Conservation (phyloP, 2,113 vertebrate genomes). For the Gymnarchus niloticus region DNA sequence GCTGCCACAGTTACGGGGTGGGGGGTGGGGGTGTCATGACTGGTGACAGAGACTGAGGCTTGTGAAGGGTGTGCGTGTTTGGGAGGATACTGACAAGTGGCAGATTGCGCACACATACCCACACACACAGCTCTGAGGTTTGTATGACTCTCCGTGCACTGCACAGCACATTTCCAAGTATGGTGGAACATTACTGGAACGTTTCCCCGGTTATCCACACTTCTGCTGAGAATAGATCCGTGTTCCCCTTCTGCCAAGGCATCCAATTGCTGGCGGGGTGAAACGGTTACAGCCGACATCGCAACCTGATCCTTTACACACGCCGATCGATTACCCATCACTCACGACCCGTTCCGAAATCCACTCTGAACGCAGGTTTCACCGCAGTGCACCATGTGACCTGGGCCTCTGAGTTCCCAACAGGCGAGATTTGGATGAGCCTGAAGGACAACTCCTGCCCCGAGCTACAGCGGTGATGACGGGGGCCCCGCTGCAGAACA, state of each 20-base stretch:
- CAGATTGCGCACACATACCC: neutral
- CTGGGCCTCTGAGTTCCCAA: too few species aligned
- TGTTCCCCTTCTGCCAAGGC: slow-evolving; percentile 8
- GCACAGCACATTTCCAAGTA: neutral
- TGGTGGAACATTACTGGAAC: neutral
- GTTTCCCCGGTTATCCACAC: neutral
- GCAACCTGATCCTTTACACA: neutral
- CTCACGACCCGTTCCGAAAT: neutral
- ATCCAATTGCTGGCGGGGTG: neutral
- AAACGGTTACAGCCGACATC: neutral
- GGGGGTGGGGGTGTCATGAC: neutral
- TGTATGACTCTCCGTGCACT: too few species aligned
- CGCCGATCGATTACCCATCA: neutral
- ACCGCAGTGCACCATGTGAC: neutral
- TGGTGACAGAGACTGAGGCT: neutral
- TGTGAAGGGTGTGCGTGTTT: neutral
- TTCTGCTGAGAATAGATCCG: neutral
- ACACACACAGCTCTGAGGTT: neutral
- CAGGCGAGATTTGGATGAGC: too few species aligned
- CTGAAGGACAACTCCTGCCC: neutral
- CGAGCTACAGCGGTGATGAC: neutral
- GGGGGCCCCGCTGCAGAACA: neutral
- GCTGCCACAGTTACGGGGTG: neutral
- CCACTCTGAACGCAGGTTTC: neutral
- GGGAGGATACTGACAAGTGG: neutral